These are phyloP conservation scores for Neotragus moschatus DNA, from an alignment of 2,113 vertebrate genomes.

Conservation along the genomic window DNA sequence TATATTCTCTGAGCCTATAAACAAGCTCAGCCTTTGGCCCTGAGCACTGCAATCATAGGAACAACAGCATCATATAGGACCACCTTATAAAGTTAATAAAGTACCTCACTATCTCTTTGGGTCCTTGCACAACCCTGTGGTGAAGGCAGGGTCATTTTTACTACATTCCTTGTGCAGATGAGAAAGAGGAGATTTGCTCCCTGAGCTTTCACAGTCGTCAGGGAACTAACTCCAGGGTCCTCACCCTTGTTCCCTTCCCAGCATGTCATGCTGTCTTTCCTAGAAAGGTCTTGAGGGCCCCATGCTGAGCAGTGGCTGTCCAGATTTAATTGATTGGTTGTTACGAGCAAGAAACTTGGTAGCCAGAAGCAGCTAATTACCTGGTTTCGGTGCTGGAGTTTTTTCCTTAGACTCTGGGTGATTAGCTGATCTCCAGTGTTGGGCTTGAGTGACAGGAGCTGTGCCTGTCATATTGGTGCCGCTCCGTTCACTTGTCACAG, in stretches of 20 bases:
- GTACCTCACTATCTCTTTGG: not conserved
- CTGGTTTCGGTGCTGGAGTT: not conserved
- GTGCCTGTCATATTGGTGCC: fast-evolving
- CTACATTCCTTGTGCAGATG: not conserved
- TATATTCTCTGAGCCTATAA: not conserved
- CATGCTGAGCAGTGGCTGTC: not conserved
- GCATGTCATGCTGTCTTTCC: not conserved
- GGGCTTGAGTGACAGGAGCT: not conserved
- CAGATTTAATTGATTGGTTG: not conserved
- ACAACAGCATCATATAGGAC: not conserved
- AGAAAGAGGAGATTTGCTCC: not conserved
- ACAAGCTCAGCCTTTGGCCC: not conserved
- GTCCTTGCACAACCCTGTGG: not conserved
- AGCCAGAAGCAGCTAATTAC: not conserved
- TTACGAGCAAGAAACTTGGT: not conserved
- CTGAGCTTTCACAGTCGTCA: not conserved
- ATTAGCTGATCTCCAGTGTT: not conserved
- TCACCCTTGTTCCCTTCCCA: not conserved
- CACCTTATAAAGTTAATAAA: not conserved
- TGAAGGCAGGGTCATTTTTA: not conserved
- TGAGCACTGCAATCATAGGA: not conserved
- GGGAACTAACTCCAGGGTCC: not conserved
- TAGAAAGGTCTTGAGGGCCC: not conserved
- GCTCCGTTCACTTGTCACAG: not conserved
- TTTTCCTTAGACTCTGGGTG: not conserved